Conservation (phyloP, 1,140 invertebrate species). For the Bombus waltoni region DNA sequence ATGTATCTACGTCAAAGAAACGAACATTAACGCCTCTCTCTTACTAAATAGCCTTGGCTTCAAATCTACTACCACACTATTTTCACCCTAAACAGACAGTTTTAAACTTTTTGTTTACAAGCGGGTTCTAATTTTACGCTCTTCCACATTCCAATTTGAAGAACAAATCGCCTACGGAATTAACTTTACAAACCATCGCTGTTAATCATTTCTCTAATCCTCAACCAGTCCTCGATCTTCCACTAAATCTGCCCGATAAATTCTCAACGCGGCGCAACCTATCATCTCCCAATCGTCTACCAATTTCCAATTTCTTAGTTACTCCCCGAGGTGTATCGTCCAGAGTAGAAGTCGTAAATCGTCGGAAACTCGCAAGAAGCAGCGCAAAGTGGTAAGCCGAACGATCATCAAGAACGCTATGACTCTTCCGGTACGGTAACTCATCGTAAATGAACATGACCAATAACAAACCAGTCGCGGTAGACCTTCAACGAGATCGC, state of each 20-base stretch:
- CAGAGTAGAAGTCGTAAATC: no score
- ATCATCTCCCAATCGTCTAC: slow-evolving; percentile 12
- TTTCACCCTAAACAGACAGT: not conserved
- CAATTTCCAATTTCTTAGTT: slow-evolving; percentile 5
- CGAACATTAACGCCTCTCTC: not conserved
- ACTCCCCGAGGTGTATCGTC: not conserved
- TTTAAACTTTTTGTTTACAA: not conserved
- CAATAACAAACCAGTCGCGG: not conserved
- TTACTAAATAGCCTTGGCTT: not conserved
- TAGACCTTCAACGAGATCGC: not conserved
- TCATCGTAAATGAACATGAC: slow-evolving; percentile 6
- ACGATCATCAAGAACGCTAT: not conserved
- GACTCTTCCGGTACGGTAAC: slow-evolving; percentile 1
- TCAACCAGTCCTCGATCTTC: not conserved
- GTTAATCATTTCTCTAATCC: not conserved
- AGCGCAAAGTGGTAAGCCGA: not conserved
- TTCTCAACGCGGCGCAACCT: slow-evolving; percentile 3
- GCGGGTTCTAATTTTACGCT: not conserved
- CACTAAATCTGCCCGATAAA: not conserved
- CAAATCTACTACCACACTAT: not conserved
- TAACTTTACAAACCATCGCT: not conserved
- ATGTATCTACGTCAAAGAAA: not conserved
- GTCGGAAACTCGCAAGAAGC: not conserved
- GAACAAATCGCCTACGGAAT: not conserved
- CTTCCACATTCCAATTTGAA: not conserved